Base-by-base conservation (phyloP, 2,797 vertebrate genomes). In the Poecilia velifera region DNA sequence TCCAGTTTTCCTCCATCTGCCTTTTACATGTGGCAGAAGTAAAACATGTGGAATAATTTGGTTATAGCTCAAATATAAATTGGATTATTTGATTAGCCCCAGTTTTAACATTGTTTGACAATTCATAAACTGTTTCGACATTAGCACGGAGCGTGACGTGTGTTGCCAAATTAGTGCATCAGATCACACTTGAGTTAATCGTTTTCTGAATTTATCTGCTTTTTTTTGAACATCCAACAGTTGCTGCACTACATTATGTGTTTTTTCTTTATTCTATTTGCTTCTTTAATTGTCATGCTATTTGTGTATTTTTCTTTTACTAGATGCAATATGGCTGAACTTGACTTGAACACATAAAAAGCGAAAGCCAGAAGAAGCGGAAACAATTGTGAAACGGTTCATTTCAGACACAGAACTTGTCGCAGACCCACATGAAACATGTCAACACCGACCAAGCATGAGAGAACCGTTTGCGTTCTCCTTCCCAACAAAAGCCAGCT, bases 401-500 rank as follows among this genome's bases (percentile, higher is more conserved):
- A 51, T 70, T 39, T 53, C 51, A 76, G 53, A 83, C 43, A n/a
- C 64, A 64, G 25, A 6, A 68, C 64, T 78, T 79, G 46, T 78
- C 73, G 3, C 47, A 43, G 72, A 77, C 75, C 22, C 16, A 74
- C 78, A 74, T 76, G 25, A 80, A 79, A 74, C 84, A 96, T 96
- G 95, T 95, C 95, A 57, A 68, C 80, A 78, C 87, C 85, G 8
- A 76, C 88, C 77, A 96, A 91, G 1, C 96, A 96, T 78, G 93
- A 93, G 88, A 96, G 96, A 80, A 97, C 79, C 0, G 88, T 98
- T 85, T 97, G 97, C 1, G 96, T 98, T 82, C 95, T 97, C 82
- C 95, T 98, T 76, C 97, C 97, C 77, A 97, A 94, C 87, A 96
- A 95, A 84, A 96, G 97, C 74, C 97, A 96, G 86, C 94, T 98